Base-by-base conservation (phyloP, 2,888 invertebrate species). In the Papilio elwesi region DNA sequence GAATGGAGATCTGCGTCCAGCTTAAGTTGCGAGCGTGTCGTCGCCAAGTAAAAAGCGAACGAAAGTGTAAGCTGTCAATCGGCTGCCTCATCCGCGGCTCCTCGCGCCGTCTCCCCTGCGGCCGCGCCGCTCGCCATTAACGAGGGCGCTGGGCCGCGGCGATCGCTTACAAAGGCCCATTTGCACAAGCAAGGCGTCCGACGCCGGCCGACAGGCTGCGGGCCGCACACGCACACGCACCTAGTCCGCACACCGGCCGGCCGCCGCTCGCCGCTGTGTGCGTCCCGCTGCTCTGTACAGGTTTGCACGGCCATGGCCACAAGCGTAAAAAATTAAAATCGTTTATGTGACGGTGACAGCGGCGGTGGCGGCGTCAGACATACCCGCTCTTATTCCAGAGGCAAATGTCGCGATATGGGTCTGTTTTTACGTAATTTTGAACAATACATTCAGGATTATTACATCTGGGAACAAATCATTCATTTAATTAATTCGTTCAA, bases 231-330 rank as follows among this genome's bases (percentile, higher is more conserved):
- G 16, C n/a, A 11, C 7, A 12, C 10, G 43, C 43, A 9, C 43
- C 43, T 0, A 0, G 43, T 7, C 9, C 43, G 8, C 7, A 43
- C 8, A 6, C 4, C 48, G 43, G 6, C 6, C 43, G 8, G 9
- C 7, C 8, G 43, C 4, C 64, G 26, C 26, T 26, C 26, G 26
- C 26, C 26, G 26, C 26, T 26, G 26, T 26, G 26, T 26, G 26
- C 26, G 26, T 26, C 1, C 26, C 26, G 26, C 26, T 26, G 2
- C 26, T 26, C 26, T 8, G 13, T 52, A 67, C 66, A 10, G 53
- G 15, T 57, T 68, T 48, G 68, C 59, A 26, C 68, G 12, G n/a
- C 62, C 49, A 51, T 59, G 59, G 36, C 68, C 59, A 68, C 51
- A 62, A 51, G 15, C 6, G 62, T 15, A 43, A 38, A 2, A 51